These are phyloP conservation scores for Hyles vespertilio DNA, from an alignment of 1,140 invertebrate genomes.

Conservation along the genomic window DNA sequence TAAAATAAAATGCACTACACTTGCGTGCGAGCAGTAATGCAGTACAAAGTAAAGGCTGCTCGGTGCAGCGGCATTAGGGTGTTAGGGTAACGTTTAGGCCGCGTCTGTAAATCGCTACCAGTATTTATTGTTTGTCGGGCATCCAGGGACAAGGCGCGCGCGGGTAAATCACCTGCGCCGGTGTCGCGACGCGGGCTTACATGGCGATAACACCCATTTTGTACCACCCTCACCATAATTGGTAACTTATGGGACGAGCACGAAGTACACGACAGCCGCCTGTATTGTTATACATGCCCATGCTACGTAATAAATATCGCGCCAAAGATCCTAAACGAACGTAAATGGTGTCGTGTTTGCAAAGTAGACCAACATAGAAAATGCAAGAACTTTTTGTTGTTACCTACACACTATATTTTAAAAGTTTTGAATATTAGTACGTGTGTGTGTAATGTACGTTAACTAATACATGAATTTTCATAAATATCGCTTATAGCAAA, in stretches of 20 bases:
- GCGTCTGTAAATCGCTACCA: constrained; percentile 44
- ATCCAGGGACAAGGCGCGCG: constrained; percentile 11
- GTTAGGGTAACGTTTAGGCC: constrained; percentile 30
- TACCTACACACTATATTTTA: too few relatives aligned
- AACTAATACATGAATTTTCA: too few relatives aligned
- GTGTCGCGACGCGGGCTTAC: constrained; percentile 10
- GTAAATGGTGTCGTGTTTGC: constrained; percentile 3
- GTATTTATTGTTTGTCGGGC: constrained; percentile 46
- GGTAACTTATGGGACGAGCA: constrained; percentile 1
- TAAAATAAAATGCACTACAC: too few relatives aligned
- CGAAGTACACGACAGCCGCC: too few relatives aligned
- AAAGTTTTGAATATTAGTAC: too few relatives aligned
- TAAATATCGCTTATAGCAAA: too few relatives aligned
- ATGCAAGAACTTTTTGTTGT: too few relatives aligned
- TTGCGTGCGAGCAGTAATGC: constrained; percentile 19
- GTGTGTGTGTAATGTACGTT: too few relatives aligned
- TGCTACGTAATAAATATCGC: not conserved
- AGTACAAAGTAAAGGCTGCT: constrained; percentile 21
- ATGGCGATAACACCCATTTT: constrained; percentile 17
- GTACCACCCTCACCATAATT: constrained; percentile 12
- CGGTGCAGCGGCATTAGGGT: constrained; percentile 4
- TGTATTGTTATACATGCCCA: not conserved
- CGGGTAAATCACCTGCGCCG: constrained; percentile 21
- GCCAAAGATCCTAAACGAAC: constrained; percentile 7
- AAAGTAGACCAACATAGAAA: not conserved